Conservation (phyloP, 2,797 vertebrate genomes). For the Scomberomorus guttatus region DNA sequence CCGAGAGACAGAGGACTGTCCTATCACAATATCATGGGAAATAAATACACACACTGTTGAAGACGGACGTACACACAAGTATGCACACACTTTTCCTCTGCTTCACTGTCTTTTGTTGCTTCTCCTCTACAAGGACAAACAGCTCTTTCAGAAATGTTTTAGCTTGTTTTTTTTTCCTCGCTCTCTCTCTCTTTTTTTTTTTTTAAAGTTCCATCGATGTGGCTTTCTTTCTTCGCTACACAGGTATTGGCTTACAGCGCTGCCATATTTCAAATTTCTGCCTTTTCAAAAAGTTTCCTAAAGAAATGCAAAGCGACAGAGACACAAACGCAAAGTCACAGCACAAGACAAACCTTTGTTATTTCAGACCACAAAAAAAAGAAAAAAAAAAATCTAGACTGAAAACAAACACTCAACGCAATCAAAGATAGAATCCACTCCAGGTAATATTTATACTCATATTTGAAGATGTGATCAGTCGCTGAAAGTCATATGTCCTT, state of each 20-base stretch:
- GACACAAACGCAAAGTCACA: slow-evolving; percentile 29
- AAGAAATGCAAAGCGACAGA: slow-evolving; percentile 47
- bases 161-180: neutral
- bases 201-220: slow-evolving; percentile 38
- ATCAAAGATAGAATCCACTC: slow-evolving; percentile 24
- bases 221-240: slow-evolving; percentile 14
- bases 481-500: slow-evolving; percentile 3
- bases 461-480: neutral
- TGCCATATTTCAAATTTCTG: slow-evolving; percentile 10
- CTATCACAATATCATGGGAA: slow-evolving; percentile 67
- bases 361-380: slow-evolving; percentile 14
- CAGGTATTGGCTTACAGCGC: slow-evolving; percentile 27
- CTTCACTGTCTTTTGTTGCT: slow-evolving; percentile 35
- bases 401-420: slow-evolving; percentile 22
- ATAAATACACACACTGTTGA: slow-evolving; percentile 41
- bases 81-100: slow-evolving; percentile 19
- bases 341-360: slow-evolving; percentile 19
- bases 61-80: slow-evolving; percentile 12
- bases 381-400: neutral
- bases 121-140: slow-evolving; percentile 61
- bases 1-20: slow-evolving; percentile 51
- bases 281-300: slow-evolving; percentile 46
- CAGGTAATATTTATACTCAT: neutral
- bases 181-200: neutral
- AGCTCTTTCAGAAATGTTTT: slow-evolving; percentile 38